phyloP scores from a whole-genome alignment of 2,888 invertebrate genomes.

The Latheticus oryzae region DNA sequence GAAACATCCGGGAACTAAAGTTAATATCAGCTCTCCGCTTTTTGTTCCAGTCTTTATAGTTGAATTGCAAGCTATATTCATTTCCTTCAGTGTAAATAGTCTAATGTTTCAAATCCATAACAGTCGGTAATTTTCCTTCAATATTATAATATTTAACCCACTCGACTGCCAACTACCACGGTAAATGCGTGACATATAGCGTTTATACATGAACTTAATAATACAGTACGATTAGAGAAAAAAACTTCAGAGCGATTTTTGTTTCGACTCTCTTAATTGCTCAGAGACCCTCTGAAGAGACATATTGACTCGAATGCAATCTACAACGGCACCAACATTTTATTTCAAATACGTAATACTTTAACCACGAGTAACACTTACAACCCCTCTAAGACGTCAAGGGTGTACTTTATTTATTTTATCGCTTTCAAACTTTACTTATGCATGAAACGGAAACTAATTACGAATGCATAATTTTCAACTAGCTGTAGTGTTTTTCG shows the following conservation, averaged over 20 bases:
- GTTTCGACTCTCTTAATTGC: conserved; percentile 12
- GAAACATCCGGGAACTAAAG: conserved; percentile 17
- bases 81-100: conserved; percentile 37
- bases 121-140: conserved; percentile 30
- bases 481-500: not conserved
- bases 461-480: conserved; percentile 26
- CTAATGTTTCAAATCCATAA: conserved; percentile 33
- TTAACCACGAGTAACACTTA: conserved; percentile 19
- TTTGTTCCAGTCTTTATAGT: conserved; percentile 19
- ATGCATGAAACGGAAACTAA: conserved; percentile 26
- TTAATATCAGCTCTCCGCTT: conserved; percentile 10
- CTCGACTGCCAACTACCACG: conserved; percentile 26
- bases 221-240: too few species aligned
- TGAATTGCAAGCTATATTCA: conserved; percentile 28
- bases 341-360: conserved; percentile 23
- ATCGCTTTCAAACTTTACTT: conserved; percentile 26
- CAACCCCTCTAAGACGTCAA: conserved; percentile 16
- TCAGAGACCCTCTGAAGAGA: not conserved
- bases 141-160: conserved; percentile 30
- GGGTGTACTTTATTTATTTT: conserved; percentile 23
- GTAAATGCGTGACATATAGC: conserved; percentile 26
- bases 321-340: conserved; percentile 8
- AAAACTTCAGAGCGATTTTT: too few species aligned
- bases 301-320: conserved; percentile 11
- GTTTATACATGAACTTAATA: conserved; percentile 30